Percentiles rank a stretch among this genome's conserved stretches.
Conservation (phyloP, 2,797 vertebrate species). For the Labroides dimidiatus region DNA sequence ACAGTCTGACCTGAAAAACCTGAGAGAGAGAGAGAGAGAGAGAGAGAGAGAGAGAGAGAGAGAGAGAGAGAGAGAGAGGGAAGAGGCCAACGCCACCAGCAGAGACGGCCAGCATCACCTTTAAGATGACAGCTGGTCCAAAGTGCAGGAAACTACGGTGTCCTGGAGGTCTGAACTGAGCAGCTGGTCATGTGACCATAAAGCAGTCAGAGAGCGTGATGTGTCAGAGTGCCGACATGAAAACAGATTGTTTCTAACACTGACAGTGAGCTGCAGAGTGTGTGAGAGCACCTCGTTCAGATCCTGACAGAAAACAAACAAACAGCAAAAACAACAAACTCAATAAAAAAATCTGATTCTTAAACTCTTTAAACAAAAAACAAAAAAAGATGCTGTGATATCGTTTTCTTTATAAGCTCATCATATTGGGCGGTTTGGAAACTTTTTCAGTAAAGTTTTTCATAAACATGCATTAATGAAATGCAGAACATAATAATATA, state of each 20-base stretch:
- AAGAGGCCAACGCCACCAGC: too few relatives aligned
- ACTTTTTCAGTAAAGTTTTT: too few relatives aligned
- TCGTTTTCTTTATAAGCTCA: too few relatives aligned
- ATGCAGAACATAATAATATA: too few relatives aligned
- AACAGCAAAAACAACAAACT: too few relatives aligned
- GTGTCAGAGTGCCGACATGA: neutral
- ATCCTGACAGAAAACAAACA: too few relatives aligned
- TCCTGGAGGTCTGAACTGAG: neutral
- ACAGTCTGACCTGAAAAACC: constrained; percentile 41
- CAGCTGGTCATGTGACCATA: neutral
- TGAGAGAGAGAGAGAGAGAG: constrained; percentile 5
- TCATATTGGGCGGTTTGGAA: too few relatives aligned
- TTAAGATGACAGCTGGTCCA: neutral
- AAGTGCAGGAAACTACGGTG: constrained; percentile 10
- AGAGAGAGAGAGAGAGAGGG: constrained; percentile 1
- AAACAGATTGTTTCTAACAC: neutral
- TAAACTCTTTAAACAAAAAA: too few relatives aligned
- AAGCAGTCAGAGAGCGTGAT: neutral
- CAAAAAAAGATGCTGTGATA: too few relatives aligned
- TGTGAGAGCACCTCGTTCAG: too few relatives aligned
- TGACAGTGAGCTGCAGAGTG: neutral
- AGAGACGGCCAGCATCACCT: neutral
- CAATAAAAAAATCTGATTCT: too few relatives aligned
- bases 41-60: neutral
- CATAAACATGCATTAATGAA: too few relatives aligned